Percentiles rank a stretch among this genome's conserved stretches.
These are phyloP conservation scores for Apamea sordens DNA, from an alignment of 2,888 invertebrate genomes.

Conservation along the genomic window DNA sequence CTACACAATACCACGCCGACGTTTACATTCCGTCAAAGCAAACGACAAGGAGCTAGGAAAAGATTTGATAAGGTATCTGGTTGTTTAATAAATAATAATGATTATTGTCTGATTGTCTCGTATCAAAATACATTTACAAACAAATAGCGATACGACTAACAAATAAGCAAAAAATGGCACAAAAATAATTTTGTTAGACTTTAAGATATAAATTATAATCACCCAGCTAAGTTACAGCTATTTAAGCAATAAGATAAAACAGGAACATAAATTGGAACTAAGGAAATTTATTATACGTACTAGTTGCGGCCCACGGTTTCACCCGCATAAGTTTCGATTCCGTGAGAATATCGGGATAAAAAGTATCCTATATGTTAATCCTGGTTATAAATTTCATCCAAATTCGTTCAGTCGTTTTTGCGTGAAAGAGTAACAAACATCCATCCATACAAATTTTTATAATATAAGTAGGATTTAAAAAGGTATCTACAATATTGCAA, in stretches of 20 bases:
- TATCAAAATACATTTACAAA: not conserved
- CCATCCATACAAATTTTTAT: too few relatives aligned
- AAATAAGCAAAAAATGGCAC: too few relatives aligned
- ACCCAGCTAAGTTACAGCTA: not conserved
- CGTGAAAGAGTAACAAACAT: too few relatives aligned
- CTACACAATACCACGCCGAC: conserved; percentile 84
- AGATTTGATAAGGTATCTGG: conserved; percentile 15
- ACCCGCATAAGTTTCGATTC: too few relatives aligned
- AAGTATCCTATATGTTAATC: too few relatives aligned
- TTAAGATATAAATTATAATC: not conserved
- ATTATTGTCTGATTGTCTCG: not conserved
- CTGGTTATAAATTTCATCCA: too few relatives aligned
- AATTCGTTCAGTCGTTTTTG: too few relatives aligned
- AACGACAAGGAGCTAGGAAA: conserved; percentile 69
- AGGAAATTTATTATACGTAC: too few relatives aligned
- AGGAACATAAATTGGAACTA: not conserved
- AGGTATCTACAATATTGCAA: not conserved
- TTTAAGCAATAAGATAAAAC: not conserved
- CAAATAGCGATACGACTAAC: not conserved
- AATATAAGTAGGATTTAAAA: too few relatives aligned
- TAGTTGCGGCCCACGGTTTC: too few relatives aligned
- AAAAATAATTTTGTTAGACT: not conserved
- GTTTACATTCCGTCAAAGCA: conserved; percentile 86
- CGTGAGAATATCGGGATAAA: too few relatives aligned
- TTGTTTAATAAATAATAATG: not conserved